Evolutionary conservation across 2,888 invertebrate species (phyloP), one percentile per base, ranked within the genome.

Genomic region (Hecatera dysodea): DNA sequence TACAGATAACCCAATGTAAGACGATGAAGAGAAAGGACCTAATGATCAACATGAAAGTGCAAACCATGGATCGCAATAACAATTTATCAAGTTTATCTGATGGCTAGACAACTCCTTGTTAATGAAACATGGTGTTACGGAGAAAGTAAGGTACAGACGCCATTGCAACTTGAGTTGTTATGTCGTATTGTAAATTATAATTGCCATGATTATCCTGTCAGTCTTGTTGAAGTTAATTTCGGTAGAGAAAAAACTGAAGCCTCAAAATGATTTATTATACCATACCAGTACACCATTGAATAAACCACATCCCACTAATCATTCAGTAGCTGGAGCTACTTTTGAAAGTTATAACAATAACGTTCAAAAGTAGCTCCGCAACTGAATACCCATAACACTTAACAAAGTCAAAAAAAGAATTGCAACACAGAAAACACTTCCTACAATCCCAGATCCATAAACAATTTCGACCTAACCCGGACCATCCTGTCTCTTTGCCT

Each of bases 41-140:
- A 87, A 87, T 80, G 83, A 84, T 84, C 80, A 86, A 80, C 83
- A 84, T 70, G 89, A 90, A 89, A 90, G 90, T 86, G 85, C 84
- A 84, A 86, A 85, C 76, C 81, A 83, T 79, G 86, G 86, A 85
- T 85, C 70, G 88, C 85, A 86, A 89, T 88, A 88, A 86, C 88
- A 81, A 93, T 93, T 90, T 88, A 92, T 93, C 91, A 93, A 79
- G 81, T 87, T 88, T 90, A 92, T 93, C 92, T 87, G 90, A 91
- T 90, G 85, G 81, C 78, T 84, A 80, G 84, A 80, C 76, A 80
- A 80, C 88, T 88, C 84, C 87, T 75, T 74, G 81, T 83, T 86
- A 88, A 88, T 86, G 86, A 87, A 83, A 85, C 86, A 86, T 89
- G 86, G 84, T 81, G 83, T 78, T 75, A 67, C 59, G 78, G 87